Evolutionary conservation across 2,888 invertebrate genomes (phyloP).

Genomic region (Microchrysa polita): DNA sequence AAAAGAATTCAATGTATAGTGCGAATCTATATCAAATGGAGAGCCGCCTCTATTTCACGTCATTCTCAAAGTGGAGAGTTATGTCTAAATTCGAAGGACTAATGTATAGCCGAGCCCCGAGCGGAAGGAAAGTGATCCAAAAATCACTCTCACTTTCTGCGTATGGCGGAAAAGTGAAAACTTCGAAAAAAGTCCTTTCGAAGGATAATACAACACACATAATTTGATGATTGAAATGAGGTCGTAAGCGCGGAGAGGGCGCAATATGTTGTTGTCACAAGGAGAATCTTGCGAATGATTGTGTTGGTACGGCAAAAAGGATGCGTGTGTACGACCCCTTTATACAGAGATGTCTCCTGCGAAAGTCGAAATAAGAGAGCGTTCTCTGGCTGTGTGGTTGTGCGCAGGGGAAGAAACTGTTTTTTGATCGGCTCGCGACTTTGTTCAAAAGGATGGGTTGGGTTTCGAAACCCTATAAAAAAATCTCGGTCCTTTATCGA

Average conservation of each 20-base stretch:
- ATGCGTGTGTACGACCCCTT: conserved; percentile 30
- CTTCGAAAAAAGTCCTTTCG: background rate
- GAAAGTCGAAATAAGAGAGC: conserved; percentile 9
- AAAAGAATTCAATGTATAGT: background rate
- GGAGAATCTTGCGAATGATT: background rate
- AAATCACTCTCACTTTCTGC: conserved; percentile 39
- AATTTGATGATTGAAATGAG: no score
- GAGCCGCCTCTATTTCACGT: conserved; percentile 26
- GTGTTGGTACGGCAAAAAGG: background rate
- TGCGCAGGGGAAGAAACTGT: conserved; percentile 31
- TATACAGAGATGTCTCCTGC: no score
- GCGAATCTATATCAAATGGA: no score
- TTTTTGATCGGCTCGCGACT: background rate
- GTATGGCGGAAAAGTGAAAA: background rate
- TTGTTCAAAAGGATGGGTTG: conserved; percentile 19
- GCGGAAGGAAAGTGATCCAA: background rate
- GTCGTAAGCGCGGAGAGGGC: no score
- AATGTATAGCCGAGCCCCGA: conserved; percentile 1
- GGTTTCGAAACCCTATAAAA: conserved; percentile 28
- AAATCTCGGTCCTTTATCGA: conserved; percentile 17
- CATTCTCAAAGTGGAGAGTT: conserved; percentile 14
- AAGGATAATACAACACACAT: background rate
- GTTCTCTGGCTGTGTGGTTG: background rate
- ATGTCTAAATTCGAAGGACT: background rate
- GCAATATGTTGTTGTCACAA: background rate